Percentiles rank a stretch among this genome's conserved stretches.
Conservation (phyloP, 2,888 invertebrate genomes). For the Drosophila kuntzei region DNA sequence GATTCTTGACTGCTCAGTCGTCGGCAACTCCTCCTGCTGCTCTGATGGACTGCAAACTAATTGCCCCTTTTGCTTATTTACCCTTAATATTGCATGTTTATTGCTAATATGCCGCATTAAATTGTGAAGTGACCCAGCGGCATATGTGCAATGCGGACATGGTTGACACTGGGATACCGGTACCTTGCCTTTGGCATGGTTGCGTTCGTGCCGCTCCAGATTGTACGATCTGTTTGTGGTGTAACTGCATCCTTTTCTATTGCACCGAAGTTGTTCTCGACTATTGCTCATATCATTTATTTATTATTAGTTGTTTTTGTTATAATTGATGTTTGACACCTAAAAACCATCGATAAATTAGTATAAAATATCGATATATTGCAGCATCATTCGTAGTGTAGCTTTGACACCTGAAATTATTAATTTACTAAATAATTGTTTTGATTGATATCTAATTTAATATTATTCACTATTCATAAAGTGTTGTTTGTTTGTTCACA, state of each 20-base stretch:
- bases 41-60: not conserved
- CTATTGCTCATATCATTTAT: slow-evolving; percentile 33
- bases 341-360: not conserved
- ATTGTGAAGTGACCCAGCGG: slow-evolving; percentile 55
- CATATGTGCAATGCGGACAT: slow-evolving; percentile 53
- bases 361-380: not conserved
- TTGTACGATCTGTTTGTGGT: slow-evolving; percentile 56
- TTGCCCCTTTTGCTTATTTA: slow-evolving; percentile 18
- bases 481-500: no score
- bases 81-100: slow-evolving; percentile 32
- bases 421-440: no score
- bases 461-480: no score
- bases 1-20: not conserved
- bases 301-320: no score
- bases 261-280: slow-evolving; percentile 49
- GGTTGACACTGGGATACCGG: slow-evolving; percentile 52
- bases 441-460: no score
- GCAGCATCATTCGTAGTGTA: no score
- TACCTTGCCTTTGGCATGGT: slow-evolving; percentile 50
- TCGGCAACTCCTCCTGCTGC: not conserved
- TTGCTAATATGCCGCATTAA: slow-evolving; percentile 49
- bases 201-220: slow-evolving; percentile 50
- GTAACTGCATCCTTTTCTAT: slow-evolving; percentile 44
- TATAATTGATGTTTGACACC: no score
- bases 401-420: no score